Percentiles rank a stretch among this genome's conserved stretches.
Conservation (phyloP, 2,797 vertebrate species). For the Girardinus metallicus region DNA sequence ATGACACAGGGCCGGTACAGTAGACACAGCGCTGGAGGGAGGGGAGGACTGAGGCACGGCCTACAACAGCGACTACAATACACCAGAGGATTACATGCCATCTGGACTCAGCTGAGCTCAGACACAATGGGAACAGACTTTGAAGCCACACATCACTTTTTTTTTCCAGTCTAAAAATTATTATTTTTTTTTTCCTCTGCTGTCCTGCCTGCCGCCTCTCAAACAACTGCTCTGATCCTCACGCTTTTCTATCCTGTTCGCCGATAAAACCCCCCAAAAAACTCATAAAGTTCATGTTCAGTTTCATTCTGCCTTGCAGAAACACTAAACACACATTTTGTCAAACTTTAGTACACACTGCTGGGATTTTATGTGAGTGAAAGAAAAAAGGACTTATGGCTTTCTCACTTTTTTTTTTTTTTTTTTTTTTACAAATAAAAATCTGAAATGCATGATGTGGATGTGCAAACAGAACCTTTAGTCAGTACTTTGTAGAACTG, state of each 20-base stretch:
- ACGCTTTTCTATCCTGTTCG: slow-evolving; percentile 4
- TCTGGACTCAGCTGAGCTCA: slow-evolving; percentile 50
- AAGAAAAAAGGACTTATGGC: neutral
- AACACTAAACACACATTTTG: neutral
- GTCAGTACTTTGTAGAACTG: neutral
- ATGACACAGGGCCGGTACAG: slow-evolving; percentile 66
- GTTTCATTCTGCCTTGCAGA: neutral
- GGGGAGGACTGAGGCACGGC: slow-evolving; percentile 50
- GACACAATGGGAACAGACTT: slow-evolving; percentile 51
- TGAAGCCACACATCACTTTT: slow-evolving; percentile 41
- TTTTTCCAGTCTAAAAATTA: slow-evolving; percentile 7
- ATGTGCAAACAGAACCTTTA: neutral
- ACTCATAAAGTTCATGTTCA: neutral
- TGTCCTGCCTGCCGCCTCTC: neutral
- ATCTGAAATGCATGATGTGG: neutral
- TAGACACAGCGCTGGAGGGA: slow-evolving; percentile 56
- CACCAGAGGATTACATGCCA: slow-evolving; percentile 71
- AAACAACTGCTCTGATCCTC: slow-evolving; percentile 18
- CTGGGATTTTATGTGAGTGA: neutral
- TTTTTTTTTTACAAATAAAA: neutral
- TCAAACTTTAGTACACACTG: neutral
- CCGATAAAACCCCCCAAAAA: slow-evolving; percentile 6
- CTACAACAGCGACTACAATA: slow-evolving; percentile 61
- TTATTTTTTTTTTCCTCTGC: neutral
- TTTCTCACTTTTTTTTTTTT: neutral